These are phyloP conservation scores for Cheirogaleus major DNA, from an alignment of 2,797 vertebrate species.

Conservation along the genomic window DNA sequence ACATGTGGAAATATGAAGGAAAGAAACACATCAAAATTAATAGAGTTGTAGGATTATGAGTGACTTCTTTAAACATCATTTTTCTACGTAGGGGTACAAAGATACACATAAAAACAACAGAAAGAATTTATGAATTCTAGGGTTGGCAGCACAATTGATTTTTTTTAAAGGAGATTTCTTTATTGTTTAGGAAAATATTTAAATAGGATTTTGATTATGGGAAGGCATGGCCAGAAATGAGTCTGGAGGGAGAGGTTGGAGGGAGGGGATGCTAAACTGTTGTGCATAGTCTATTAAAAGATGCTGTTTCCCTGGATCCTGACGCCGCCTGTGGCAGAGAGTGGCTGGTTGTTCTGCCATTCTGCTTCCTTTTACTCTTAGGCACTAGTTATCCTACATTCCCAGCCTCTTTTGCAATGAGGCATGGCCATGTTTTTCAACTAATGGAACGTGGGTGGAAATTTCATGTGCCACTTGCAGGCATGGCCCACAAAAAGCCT, in stretches of 20 bases:
- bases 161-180: neutral
- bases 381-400: neutral
- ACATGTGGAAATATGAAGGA: neutral
- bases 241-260: neutral
- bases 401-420: neutral
- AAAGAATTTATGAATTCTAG: slow-evolving; percentile 17
- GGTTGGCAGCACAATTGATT: neutral
- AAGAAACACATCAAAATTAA: neutral
- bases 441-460: neutral
- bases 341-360: neutral
- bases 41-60: neutral
- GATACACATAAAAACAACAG: neutral
- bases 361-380: neutral
- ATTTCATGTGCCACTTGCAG: neutral
- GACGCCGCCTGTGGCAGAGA: neutral
- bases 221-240: neutral
- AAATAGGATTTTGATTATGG: neutral
- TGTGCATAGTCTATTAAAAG: neutral
- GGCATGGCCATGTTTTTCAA: neutral
- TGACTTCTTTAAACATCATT: slow-evolving; percentile 32
- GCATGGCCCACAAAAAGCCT: neutral
- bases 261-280: neutral
- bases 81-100: neutral
- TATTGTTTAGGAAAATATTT: slow-evolving; percentile 16
- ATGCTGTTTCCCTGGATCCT: neutral